A percentile compares a stretch with the other conserved stretches of the same genome.
Conservation (phyloP, 2,888 invertebrate genomes). For the Eremobia ochroleuca region DNA sequence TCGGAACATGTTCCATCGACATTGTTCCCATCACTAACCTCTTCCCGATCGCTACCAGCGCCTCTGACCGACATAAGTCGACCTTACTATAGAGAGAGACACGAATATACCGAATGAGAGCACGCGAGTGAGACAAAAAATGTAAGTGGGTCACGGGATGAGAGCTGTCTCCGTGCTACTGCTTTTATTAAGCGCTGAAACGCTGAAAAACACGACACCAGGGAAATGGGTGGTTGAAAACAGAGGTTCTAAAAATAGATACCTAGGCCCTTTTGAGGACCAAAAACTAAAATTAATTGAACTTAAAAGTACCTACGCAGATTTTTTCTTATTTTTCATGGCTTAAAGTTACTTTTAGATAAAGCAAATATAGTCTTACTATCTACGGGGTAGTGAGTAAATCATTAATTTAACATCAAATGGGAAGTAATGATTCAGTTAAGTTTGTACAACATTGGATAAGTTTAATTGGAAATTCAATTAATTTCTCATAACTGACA, state of each 20-base stretch:
- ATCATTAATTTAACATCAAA: neutral
- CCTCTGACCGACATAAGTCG: conserved; percentile 88
- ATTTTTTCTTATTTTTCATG: conserved; percentile 7
- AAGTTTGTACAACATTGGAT: neutral
- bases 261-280: conserved; percentile 66
- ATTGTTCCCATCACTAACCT: conserved; percentile 74
- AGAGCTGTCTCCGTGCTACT: conserved; percentile 80
- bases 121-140: conserved; percentile 72
- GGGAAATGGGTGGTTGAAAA: conserved; percentile 79
- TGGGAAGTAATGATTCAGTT: neutral
- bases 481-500: conserved; percentile 20
- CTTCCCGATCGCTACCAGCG: conserved; percentile 86
- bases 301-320: conserved; percentile 30
- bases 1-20: conserved; percentile 51
- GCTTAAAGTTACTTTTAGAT: too few relatives aligned
- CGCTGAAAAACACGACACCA: conserved; percentile 76
- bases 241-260: conserved; percentile 82
- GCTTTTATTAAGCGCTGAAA: conserved; percentile 83
- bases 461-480: conserved; percentile 20
- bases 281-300: conserved; percentile 77
- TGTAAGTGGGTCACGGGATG: conserved; percentile 89
- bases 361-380: too few relatives aligned
- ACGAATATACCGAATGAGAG: conserved; percentile 58
- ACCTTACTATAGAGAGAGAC: conserved; percentile 85
- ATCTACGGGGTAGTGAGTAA: neutral